Base-by-base conservation (phyloP, 2,797 vertebrate genomes). In the Sebastes jordani region DNA sequence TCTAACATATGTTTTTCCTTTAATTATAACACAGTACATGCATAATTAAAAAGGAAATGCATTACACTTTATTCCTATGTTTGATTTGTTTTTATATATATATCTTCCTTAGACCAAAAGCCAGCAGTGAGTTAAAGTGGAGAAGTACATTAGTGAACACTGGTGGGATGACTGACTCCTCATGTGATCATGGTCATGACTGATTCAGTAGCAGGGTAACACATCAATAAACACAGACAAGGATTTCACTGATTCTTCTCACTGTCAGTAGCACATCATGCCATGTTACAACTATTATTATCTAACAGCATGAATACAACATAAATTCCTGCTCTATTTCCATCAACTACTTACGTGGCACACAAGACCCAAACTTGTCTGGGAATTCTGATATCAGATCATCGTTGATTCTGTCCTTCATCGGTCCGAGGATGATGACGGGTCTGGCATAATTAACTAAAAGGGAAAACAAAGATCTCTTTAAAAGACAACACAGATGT, bases 361-460 rank as follows among this genome's bases (percentile, higher is more conserved):
- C 98, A 80, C 98, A 99, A 0, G 98, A 99, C 55, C 98, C 98
- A 94, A 99, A 99, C 90, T 99, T 99, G 84, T 99, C 97, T 27
- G 98, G 98, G 86, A 98, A 99, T 90, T 99, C 98, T 4, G 97
- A 99, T 94, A 99, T 99, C 88, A 99, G 96, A 89, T 99, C 98
- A 25, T 99, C 98, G 3, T 99, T 99, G 93, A 99, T 96, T 76
- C 98, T 95, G 93, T 99, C 98, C 94, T 99, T 99, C 97, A 99
- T 99, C 7, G 98, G 98, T 46, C 98, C 98, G 60, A 99, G 96
- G 91, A 99, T 99, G 84, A 99, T 99, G 86, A 99, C 95, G 0
- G 98, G 98, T 81, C 98, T 96, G 86, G 98, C 97, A 73, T 99
- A 99, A 94, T 94, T 97, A 91, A 99, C 98, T 99, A 92, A 36